Base-by-base conservation (phyloP, 2,888 invertebrate species). In the Trichogramma dendrolimi region DNA sequence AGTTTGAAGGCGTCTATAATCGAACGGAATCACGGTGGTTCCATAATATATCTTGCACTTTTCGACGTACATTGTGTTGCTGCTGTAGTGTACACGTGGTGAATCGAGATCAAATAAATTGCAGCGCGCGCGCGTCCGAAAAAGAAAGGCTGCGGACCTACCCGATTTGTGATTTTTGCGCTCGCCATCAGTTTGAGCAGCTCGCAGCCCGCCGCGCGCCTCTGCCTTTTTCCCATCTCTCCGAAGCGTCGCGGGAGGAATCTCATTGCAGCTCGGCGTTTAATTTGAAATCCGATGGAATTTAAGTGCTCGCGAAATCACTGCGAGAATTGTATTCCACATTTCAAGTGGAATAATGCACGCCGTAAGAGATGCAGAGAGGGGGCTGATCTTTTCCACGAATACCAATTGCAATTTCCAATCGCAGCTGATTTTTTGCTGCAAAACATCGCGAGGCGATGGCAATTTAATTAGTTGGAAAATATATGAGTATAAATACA, bases 71-170 rank as follows among this genome's bases (percentile, higher is more conserved):
- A 40, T 40, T 58, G 11, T 40, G 42, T 50, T 49, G n/a, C 42
- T n/a, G 27, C 43, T 47, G 3, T 46, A 7, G n/a, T 14, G 53
- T 60, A 8, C 60, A 62, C 64, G 61, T 59, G 62, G 47, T 55
- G 61, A 70, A 69, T 71, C 66, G 54, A 60, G 69, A 71, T 68
- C 66, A 60, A 67, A 68, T 65, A 60, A 68, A 68, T 70, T 58
- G 67, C 63, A 71, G 62, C 65, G n/a, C n/a, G n/a, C 66, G 69
- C 65, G 64, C 58, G 67, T 42, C 7, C 46, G 64, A 58, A 27
- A 27, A 27, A 27, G 51, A 58, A 7, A 54, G 14, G 39, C 48
- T 43, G 43, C 48, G 59, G 40, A 47, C 44, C 59, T 47, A 4
- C 27, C 8, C 38, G 14, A 49, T 27, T 14, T 38, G 53, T 14